Evolutionary conservation across 2,888 invertebrate genomes (phyloP).

Genomic region (Diogma glabrata): DNA sequence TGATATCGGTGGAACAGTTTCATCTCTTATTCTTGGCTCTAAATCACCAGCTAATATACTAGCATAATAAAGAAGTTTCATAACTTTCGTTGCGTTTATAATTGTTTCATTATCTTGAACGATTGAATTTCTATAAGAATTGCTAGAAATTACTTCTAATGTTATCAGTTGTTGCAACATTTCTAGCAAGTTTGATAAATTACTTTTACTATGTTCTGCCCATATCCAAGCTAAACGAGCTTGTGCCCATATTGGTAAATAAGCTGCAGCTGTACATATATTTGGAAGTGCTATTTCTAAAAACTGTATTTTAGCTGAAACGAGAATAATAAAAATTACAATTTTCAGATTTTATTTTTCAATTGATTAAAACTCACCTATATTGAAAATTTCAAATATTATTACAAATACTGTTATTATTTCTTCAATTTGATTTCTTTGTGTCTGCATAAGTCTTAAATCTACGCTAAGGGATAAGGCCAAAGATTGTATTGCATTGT

Average conservation of each 20-base stretch:
- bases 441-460: slow-evolving; percentile 18
- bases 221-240: slow-evolving; percentile 70
- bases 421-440: slow-evolving; percentile 25
- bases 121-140: slow-evolving; percentile 56
- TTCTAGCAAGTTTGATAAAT: slow-evolving; percentile 55
- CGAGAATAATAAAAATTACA: background rate
- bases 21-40: slow-evolving; percentile 52
- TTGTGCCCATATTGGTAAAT: slow-evolving; percentile 60
- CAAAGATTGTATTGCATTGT: slow-evolving; percentile 22
- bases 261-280: slow-evolving; percentile 62
- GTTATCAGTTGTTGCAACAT: slow-evolving; percentile 82
- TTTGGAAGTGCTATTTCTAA: slow-evolving; percentile 72
- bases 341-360: background rate
- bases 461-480: slow-evolving; percentile 20
- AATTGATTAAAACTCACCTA: slow-evolving; percentile 40
- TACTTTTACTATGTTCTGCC: slow-evolving; percentile 55
- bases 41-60: slow-evolving; percentile 73
- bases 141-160: slow-evolving; percentile 66
- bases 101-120: slow-evolving; percentile 79
- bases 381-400: slow-evolving; percentile 64
- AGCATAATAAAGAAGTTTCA: slow-evolving; percentile 82
- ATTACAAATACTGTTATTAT: slow-evolving; percentile 48
- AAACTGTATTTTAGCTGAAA: slow-evolving; percentile 60
- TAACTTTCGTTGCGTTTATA: slow-evolving; percentile 73
- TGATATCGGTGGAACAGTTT: slow-evolving; percentile 28